Base-by-base conservation (phyloP, 2,888 invertebrate genomes). In the Argyresthia albistria region DNA sequence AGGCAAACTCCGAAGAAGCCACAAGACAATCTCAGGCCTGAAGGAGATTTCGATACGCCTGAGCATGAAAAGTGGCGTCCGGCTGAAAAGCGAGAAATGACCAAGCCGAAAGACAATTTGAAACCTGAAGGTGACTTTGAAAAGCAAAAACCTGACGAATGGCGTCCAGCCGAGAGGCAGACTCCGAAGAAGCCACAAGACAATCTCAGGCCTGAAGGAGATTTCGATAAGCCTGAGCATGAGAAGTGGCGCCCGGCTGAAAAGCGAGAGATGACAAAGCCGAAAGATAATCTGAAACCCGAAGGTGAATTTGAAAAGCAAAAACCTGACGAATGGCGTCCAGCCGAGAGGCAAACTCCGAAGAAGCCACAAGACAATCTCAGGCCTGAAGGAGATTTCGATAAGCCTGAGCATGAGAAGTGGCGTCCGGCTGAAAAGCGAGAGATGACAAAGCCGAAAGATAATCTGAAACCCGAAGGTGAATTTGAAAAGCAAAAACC, bases 281-380 rank as follows among this genome's bases (percentile, higher is more conserved):
- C 70, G 0, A 48, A 62, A 46, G 70, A 71, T 56, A 91, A 91
- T 59, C 65, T 91, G 0, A 75, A 73, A 51, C 88, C 90, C 0
- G 91, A 92, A 68, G 90, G 91, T 6, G 88, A 90, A 10, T 90
- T 92, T 60, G 88, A 84, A 8, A 39, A 70, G 11, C 87, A 81
- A 0, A 67, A 71, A 49, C 73, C 68, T 43, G 67, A 73, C 1
- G 64, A 67, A 52, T 73, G 65, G 59, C 58, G 60, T 1, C 80
- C 86, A n/a, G 78, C 71, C 8, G 88, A 88, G 57, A 66, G 86
- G 11, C 79, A 72, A 0, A 63, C 64, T 35, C 71, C 65, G 1
- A 76, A 66, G 1, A 79, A 70, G 55, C 89, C 79, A 0, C 66
- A 80, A 54, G 90, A 90, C 58, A 83, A 90, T 59, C 63, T 91